Evolutionary conservation across 2,113 vertebrate genomes (phyloP).

Genomic region (Zingel zingel): DNA sequence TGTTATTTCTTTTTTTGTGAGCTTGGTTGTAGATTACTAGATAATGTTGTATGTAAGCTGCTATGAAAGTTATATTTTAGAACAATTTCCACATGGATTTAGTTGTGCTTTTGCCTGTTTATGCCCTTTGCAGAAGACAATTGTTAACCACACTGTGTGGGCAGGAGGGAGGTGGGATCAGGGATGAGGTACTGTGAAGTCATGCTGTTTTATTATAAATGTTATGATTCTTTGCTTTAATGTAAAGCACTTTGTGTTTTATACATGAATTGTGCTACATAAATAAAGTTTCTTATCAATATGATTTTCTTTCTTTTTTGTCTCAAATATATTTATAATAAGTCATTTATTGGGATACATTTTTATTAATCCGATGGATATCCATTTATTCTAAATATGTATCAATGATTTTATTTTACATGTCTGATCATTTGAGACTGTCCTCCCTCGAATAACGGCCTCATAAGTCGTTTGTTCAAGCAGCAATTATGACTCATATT

Average conservation of each 20-base stretch:
- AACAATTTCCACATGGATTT: background rate
- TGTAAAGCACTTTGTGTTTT: background rate
- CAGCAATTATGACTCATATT: too few relatives aligned
- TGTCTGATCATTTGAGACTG: background rate
- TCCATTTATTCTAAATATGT: background rate
- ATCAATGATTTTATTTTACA: background rate
- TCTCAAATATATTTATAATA: background rate
- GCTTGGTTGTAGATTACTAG: background rate
- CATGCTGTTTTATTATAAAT: background rate
- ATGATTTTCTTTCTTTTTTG: background rate
- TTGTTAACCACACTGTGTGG: background rate
- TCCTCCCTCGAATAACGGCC: too few relatives aligned
- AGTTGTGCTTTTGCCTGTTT: background rate
- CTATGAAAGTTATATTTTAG: background rate
- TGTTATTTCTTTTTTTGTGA: background rate
- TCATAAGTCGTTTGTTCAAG: too few relatives aligned
- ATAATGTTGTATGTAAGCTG: background rate
- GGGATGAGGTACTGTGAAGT: background rate
- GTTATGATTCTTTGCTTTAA: background rate
- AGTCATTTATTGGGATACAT: background rate
- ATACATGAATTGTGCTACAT: background rate
- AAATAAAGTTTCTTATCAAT: background rate
- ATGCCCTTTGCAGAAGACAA: background rate
- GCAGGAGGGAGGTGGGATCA: background rate
- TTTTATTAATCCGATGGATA: background rate